phyloP scores from a whole-genome alignment of 1,140 invertebrate species.

The Euura lappo region DNA sequence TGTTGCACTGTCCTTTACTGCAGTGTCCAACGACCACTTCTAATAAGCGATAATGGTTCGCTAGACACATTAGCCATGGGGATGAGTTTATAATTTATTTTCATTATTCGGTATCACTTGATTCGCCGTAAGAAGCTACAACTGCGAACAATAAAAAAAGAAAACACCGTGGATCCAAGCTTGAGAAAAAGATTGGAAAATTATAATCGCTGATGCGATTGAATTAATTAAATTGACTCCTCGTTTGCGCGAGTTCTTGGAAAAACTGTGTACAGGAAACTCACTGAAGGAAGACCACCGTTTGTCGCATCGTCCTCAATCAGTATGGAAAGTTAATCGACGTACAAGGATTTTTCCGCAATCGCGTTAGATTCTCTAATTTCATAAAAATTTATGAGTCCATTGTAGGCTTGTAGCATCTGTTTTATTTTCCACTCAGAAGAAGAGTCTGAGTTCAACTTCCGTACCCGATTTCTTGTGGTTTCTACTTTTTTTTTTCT shows the following conservation, averaged over 20 bases:
- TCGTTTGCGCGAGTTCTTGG: neutral
- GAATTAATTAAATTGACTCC: neutral
- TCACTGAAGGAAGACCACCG: too few relatives aligned
- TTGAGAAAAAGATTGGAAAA: neutral
- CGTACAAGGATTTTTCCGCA: neutral
- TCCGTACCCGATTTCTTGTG: too few relatives aligned
- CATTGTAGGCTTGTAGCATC: too few relatives aligned
- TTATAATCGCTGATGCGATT: neutral
- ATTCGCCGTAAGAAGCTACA: neutral
- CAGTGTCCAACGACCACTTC: neutral
- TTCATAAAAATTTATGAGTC: too few relatives aligned
- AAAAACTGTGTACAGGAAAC: neutral
- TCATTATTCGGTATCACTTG: neutral
- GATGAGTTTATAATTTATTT: neutral
- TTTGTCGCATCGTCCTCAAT: neutral
- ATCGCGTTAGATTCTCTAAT: neutral
- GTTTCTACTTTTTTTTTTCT: too few relatives aligned
- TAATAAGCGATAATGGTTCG: too few relatives aligned
- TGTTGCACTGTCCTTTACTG: constrained; percentile 10
- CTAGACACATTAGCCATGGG: neutral
- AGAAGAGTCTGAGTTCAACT: too few relatives aligned
- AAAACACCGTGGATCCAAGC: too few relatives aligned
- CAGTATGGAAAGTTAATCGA: neutral
- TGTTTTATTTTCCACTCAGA: too few relatives aligned
- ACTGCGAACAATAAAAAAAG: too few relatives aligned